Percentiles rank a stretch among this genome's conserved stretches.
Evolutionary conservation across 2,797 vertebrate species (phyloP).

Genomic region (Phrynocephalus guinanensis): DNA sequence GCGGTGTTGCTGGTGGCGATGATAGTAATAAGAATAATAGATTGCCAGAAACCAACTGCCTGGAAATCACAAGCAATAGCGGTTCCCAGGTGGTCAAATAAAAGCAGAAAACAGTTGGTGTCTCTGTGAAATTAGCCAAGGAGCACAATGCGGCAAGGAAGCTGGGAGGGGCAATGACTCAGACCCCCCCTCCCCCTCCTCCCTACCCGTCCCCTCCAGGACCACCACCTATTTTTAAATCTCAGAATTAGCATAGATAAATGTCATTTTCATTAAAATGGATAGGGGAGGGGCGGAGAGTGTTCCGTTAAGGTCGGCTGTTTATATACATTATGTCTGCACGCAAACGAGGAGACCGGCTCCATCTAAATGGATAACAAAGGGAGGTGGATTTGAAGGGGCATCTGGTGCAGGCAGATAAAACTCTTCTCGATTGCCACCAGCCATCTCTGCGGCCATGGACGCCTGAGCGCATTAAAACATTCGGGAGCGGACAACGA

Average conservation of each 20-base stretch:
- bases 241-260: constrained; percentile 43
- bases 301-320: background rate
- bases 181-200: background rate
- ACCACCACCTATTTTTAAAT: background rate
- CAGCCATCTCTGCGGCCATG: constrained; percentile 1
- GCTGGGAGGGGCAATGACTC: background rate
- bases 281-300: constrained; percentile 12
- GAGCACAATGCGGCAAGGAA: background rate
- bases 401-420: constrained; percentile 18
- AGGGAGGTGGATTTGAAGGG: background rate
- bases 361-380: constrained; percentile 3
- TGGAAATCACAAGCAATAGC: too few relatives aligned
- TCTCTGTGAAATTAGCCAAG: background rate
- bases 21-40: too few relatives aligned
- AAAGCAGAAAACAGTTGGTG: background rate
- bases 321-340: constrained; percentile 10
- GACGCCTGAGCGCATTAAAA: constrained; percentile 15
- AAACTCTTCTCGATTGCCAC: constrained; percentile 1
- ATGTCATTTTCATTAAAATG: constrained; percentile 27
- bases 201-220: background rate
- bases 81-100: background rate
- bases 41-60: too few relatives aligned
- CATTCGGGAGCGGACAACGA: background rate
- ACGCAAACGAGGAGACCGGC: constrained; percentile 1
- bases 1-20: too few relatives aligned